Evolutionary conservation across 2,113 vertebrate genomes (phyloP).

Genomic region (Centropus unirufus): DNA sequence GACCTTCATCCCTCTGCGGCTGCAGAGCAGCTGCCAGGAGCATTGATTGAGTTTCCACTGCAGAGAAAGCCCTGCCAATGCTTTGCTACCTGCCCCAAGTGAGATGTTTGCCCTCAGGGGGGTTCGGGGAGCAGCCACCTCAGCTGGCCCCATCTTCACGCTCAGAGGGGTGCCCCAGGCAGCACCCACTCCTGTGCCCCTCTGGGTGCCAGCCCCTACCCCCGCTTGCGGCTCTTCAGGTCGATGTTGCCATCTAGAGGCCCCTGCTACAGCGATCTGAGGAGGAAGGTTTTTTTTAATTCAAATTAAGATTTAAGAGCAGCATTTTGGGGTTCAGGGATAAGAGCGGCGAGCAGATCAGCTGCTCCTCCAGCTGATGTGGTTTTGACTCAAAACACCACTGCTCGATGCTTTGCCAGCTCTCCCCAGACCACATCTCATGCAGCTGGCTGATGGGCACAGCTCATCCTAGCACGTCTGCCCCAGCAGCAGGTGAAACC

Average conservation of each 20-base stretch:
- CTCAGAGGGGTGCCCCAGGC: not conserved
- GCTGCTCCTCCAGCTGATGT: not conserved
- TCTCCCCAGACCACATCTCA: not conserved
- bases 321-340: not conserved
- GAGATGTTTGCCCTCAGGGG: not conserved
- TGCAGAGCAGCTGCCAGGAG: not conserved
- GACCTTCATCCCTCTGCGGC: not conserved
- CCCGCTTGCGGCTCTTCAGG: not conserved
- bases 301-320: not conserved
- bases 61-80: not conserved
- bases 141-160: not conserved
- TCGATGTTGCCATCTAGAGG: constrained; percentile 71
- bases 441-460: not conserved
- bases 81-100: accelerated
- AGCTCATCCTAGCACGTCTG: not conserved
- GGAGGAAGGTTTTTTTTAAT: not conserved
- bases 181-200: not conserved
- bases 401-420: not conserved
- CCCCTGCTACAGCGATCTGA: not conserved
- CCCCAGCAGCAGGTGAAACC: not conserved
- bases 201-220: not conserved
- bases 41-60: accelerated
- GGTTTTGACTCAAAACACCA: not conserved
- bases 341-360: not conserved
- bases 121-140: not conserved